These are phyloP conservation scores for Pipistrellus pygmaeus DNA, from an alignment of 2,797 vertebrate genomes.

Conservation along the genomic window DNA sequence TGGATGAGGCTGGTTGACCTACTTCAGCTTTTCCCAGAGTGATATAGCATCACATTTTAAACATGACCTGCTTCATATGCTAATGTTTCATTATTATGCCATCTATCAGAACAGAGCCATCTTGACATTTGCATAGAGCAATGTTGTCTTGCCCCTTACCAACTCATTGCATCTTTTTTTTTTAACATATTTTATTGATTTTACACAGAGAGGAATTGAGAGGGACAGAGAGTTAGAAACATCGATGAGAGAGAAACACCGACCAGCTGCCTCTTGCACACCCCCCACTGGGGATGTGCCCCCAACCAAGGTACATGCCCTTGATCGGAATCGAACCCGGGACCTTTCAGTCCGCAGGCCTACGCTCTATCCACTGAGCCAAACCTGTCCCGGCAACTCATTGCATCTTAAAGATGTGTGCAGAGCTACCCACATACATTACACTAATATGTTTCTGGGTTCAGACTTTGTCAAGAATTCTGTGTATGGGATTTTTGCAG, in stretches of 20 bases:
- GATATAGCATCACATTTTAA: background rate
- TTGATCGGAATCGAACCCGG: too few relatives aligned
- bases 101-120: slow-evolving; percentile 49
- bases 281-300: too few relatives aligned
- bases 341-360: too few relatives aligned
- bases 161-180: slow-evolving; percentile 7
- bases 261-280: too few relatives aligned
- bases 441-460: background rate
- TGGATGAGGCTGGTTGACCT: too few relatives aligned
- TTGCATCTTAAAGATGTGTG: slow-evolving; percentile 32
- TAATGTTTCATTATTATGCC: slow-evolving; percentile 61
- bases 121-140: slow-evolving; percentile 78
- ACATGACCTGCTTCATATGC: slow-evolving; percentile 54
- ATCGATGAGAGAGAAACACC: too few relatives aligned
- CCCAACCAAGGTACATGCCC: too few relatives aligned
- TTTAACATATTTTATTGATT: too few relatives aligned
- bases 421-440: background rate
- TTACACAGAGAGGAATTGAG: too few relatives aligned
- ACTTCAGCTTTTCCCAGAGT: slow-evolving; percentile 4
- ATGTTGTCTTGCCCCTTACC: slow-evolving; percentile 62
- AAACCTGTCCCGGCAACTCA: background rate
- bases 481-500: background rate
- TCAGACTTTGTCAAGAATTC: background rate
- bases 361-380: too few relatives aligned
- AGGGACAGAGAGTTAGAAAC: too few relatives aligned